phyloP scores from a whole-genome alignment of 2,113 vertebrate genomes.

The Petrocephalus zakoni region DNA sequence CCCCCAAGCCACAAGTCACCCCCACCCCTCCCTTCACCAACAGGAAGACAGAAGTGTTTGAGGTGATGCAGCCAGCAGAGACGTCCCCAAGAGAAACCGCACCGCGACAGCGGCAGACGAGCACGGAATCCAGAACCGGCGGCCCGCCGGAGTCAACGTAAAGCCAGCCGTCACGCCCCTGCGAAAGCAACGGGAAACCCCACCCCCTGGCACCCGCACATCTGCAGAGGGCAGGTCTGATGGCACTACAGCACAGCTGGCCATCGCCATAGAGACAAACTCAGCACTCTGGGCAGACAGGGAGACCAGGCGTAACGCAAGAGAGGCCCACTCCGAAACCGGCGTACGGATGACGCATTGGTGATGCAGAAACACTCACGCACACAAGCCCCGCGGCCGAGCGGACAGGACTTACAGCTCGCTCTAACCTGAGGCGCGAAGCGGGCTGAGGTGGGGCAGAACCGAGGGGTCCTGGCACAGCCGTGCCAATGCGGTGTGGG shows the following conservation, averaged over 20 bases:
- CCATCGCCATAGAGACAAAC: not conserved
- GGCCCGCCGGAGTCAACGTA: too few species aligned
- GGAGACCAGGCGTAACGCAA: not conserved
- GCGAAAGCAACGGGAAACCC: not conserved
- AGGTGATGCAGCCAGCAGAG: not conserved
- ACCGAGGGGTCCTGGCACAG: too few species aligned
- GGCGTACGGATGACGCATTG: not conserved
- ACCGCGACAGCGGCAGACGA: not conserved
- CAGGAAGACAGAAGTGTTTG: not conserved
- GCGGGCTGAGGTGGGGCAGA: not conserved
- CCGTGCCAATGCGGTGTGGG: constrained; percentile 10
- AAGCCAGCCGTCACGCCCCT: not conserved
- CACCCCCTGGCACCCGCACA: not conserved
- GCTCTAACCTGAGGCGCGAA: not conserved
- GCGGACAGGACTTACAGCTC: not conserved
- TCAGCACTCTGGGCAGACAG: not conserved
- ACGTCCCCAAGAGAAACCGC: not conserved
- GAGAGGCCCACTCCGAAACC: not conserved
- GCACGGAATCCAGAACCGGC: not conserved
- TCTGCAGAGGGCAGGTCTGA: not conserved
- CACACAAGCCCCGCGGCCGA: not conserved
- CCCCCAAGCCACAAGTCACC: not conserved
- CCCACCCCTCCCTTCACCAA: not conserved
- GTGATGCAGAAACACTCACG: not conserved
- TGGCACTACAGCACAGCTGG: not conserved